Base-by-base conservation (phyloP, 1,140 invertebrate genomes). In the honey bee (Apis mellifera) region DNA sequence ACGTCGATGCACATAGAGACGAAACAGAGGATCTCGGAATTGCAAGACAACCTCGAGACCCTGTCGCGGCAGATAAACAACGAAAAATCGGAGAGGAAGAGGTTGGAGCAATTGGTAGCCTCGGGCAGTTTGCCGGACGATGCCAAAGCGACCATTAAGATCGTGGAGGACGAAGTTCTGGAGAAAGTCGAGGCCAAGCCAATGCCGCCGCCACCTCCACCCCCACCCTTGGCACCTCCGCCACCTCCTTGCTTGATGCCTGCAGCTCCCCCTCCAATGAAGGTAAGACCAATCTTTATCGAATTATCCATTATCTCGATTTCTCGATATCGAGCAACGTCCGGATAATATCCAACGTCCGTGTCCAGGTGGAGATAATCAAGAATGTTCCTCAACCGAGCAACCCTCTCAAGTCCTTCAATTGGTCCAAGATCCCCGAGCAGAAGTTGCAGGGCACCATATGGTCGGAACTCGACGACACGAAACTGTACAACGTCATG, bases 341-440 rank as follows among this genome's bases (percentile, higher is more conserved):
- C 52, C 32, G 5, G 11, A 5, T 42, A 42, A 42, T 42, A 17
- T 21, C 11, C 1, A 60, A n/a, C n/a, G n/a, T n/a, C 23, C 21
- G 2, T 23, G 21, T 19, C 55, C 55, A 93, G 92, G 83, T 94
- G 72, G 94, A 94, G 85, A 92, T 94, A 42, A 84, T 94, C 86
- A 97, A 97, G 91, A 96, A 97, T 87, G 96, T 98, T 78, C 98
- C 98, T 84, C 97, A 98, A 89, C 97, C 99, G 9, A 96, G 97
- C 26, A 98, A 98, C 94, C 98, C 98, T 0, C 94, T 99, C 4
- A 99, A 99, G 93, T 98, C 98, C 50, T 99, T 99, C 94, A 99
- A 99, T 94, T 99, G 99, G 98, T 97, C 97, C 12, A 99, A 99
- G 90, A 95, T 99, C 84, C 97, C 98, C 1, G 98, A 98, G 89